Conservation (phyloP, 2,888 invertebrate genomes). For the Coremacera marginata region DNA sequence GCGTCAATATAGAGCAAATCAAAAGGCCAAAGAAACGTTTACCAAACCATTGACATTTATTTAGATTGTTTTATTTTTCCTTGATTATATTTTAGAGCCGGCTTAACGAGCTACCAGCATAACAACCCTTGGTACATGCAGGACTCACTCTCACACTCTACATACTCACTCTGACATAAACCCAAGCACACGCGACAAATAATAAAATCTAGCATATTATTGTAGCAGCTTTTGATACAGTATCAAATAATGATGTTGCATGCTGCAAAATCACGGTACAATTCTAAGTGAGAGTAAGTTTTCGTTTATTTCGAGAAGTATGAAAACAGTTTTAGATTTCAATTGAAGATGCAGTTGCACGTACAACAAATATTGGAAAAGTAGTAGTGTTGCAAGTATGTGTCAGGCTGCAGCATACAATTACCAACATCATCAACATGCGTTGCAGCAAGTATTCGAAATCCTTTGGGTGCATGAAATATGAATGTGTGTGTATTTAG, state of each 20-base stretch:
- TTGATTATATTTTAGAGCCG: not conserved
- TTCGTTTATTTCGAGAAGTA: not conserved
- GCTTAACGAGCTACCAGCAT: no score
- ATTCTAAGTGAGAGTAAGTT: not conserved
- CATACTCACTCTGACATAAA: no score
- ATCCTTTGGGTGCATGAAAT: not conserved
- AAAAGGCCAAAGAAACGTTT: not conserved
- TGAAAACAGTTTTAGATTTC: constrained; percentile 6
- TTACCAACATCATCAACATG: not conserved
- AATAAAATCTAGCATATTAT: not conserved
- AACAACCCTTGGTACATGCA: no score
- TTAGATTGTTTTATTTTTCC: not conserved
- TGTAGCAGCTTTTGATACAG: not conserved
- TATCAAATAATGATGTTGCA: not conserved
- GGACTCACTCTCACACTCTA: no score
- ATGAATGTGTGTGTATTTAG: not conserved
- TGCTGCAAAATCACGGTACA: not conserved
- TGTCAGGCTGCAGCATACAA: not conserved
- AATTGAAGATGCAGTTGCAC: constrained; percentile 9
- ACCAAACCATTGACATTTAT: not conserved
- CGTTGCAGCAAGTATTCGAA: not conserved
- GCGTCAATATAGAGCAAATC: no score
- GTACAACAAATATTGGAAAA: not conserved
- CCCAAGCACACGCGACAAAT: not conserved
- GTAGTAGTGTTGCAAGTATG: not conserved